Base-by-base conservation (phyloP, 1,140 invertebrate genomes). In the Anoplolepis gracilipes region DNA sequence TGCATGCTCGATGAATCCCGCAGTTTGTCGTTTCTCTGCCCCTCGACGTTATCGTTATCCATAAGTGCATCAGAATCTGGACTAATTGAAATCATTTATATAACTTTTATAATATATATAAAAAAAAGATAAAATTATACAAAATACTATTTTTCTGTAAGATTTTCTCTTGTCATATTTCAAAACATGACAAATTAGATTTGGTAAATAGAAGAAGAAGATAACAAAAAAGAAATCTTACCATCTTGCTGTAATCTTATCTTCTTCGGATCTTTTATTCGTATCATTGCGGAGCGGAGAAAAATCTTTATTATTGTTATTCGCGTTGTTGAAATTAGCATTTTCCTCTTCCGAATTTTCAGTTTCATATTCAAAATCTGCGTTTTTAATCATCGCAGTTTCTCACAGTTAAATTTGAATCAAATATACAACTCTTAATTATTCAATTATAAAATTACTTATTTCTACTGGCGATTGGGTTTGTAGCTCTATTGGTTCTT, bases 1-100 rank as follows among this genome's bases (percentile, higher is more conserved):
- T 25, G 16, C 19, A 92, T 8, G 46, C 90, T 93, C 16, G 59
- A 1, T 10, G 78, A 79, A 0, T 87, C 86, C 6, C 2, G 72
- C 61, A 1, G 6, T 2, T 0, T 13, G 5, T 2, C 30, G 19
- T 62, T 69, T 8, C 79, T 72, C 2, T 22, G 30, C 19, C 10
- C 57, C 10, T 39, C 30, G 16, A 42, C 10, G 6, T n/a, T 61
- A 4, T 0, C 4, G 0, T 57, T 42, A 16, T 49, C n/a, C 7
- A 0, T 49, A 16, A 49, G 16, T 19, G 16, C 1, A 22, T 28
- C 11, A 6, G 33, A 19, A 49, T 22, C 25, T 39, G 1, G 1
- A 19, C 67, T 88, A 33, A 69, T 70, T 49, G 33, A 79, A 69
- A 53, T n/a, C 2, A 8, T 28, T 59, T 73, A 59, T 46, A 53